Percentiles rank a stretch among this genome's conserved stretches.
Conservation (phyloP, 2,888 invertebrate species). For the Platycheirus rosarum region DNA sequence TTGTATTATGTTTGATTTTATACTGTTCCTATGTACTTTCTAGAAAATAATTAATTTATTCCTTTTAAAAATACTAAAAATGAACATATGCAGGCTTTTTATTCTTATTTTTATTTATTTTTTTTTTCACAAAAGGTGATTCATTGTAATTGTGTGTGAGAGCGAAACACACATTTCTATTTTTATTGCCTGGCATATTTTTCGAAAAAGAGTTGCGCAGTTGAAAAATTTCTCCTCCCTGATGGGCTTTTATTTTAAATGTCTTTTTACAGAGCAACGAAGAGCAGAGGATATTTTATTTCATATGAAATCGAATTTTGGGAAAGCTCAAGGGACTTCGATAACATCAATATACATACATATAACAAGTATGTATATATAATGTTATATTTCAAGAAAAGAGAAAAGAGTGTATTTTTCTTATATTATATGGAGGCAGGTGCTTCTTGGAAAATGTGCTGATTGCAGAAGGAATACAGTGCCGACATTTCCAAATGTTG, state of each 20-base stretch:
- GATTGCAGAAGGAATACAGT: too few species aligned
- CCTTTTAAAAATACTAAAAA: constrained; percentile 5
- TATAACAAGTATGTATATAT: not conserved
- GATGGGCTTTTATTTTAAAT: constrained; percentile 20
- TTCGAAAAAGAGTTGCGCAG: constrained; percentile 67
- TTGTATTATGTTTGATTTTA: too few species aligned
- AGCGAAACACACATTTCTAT: constrained; percentile 66
- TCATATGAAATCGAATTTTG: constrained; percentile 42
- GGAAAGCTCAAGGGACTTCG: constrained; percentile 46
- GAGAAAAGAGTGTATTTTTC: not conserved
- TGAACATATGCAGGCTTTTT: constrained; percentile 53
- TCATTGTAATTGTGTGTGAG: constrained; percentile 54
- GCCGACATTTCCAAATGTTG: too few species aligned
- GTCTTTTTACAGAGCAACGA: constrained; percentile 26
- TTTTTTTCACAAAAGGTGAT: constrained; percentile 50
- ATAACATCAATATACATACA: constrained; percentile 14
- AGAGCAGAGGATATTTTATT: constrained; percentile 35
- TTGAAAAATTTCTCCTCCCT: constrained; percentile 63
- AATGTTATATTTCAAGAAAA: not conserved
- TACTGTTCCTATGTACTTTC: too few species aligned
- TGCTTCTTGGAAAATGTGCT: too few species aligned
- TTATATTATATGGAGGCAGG: too few species aligned
- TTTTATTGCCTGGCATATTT: constrained; percentile 66
- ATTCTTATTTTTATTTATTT: constrained; percentile 4
- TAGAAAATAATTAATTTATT: not conserved